Evolutionary conservation across 2,113 vertebrate genomes (phyloP).

Genomic region (Halcyon senegalensis): DNA sequence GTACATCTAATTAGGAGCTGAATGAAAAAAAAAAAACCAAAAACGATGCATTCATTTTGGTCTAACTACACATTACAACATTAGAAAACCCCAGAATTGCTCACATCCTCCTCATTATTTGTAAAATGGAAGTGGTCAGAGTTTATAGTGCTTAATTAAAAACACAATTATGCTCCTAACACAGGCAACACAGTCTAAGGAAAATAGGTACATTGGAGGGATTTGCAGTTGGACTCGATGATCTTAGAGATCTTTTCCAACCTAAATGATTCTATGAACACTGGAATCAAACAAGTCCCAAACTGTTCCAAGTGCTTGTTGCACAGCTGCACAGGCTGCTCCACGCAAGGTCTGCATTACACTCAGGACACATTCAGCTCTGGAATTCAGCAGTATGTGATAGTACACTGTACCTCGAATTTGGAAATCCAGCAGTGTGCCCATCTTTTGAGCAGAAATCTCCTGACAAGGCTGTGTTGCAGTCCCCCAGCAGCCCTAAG

Average conservation of each 20-base stretch:
- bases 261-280: neutral
- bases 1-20: neutral
- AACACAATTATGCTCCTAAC: neutral
- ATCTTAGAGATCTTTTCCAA: neutral
- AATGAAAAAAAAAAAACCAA: neutral
- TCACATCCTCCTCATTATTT: neutral
- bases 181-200: neutral
- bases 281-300: neutral
- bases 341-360: neutral
- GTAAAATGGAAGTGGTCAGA: neutral
- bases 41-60: neutral
- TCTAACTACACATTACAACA: neutral
- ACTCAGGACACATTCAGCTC: neutral
- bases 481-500: neutral
- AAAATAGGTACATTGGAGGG: neutral
- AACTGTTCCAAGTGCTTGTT: fast-evolving
- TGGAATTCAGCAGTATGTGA: fast-evolving
- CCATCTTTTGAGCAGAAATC: neutral
- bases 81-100: neutral
- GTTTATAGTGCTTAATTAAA: neutral
- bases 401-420: neutral
- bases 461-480: neutral
- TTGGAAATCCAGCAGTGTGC: neutral
- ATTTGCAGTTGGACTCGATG: neutral
- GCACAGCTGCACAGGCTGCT: fast-evolving